These are phyloP conservation scores for Notolepis coatsorum DNA, from an alignment of 2,797 vertebrate species.

Conservation along the genomic window DNA sequence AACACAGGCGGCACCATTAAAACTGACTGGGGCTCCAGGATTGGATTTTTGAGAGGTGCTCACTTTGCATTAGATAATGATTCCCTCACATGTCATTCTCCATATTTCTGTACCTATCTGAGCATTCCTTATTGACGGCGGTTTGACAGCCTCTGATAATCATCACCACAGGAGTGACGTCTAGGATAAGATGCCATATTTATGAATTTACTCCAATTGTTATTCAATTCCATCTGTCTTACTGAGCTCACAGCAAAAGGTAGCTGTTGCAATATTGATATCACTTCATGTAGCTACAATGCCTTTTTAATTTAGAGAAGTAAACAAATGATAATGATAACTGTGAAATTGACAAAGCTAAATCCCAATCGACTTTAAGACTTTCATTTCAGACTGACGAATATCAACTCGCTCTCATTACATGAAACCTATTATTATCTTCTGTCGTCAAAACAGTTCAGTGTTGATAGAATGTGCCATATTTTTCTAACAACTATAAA, in stretches of 20 bases:
- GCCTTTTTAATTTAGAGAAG: not conserved
- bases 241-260: not conserved
- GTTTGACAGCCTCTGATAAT: slow-evolving; percentile 33
- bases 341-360: not conserved
- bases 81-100: slow-evolving; percentile 55
- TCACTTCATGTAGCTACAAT: slow-evolving; percentile 1
- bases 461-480: too few species aligned
- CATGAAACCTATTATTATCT: too few species aligned
- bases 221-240: slow-evolving; percentile 24
- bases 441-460: too few species aligned
- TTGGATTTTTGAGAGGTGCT: slow-evolving; percentile 71
- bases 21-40: slow-evolving; percentile 44
- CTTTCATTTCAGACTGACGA: not conserved
- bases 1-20: slow-evolving; percentile 54
- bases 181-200: slow-evolving; percentile 39
- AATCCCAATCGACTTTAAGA: not conserved
- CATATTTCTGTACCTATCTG: slow-evolving; percentile 48
- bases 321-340: too few species aligned
- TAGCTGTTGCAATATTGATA: not conserved
- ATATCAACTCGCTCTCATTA: not conserved
- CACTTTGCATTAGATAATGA: slow-evolving; percentile 67
- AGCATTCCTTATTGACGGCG: slow-evolving; percentile 36
- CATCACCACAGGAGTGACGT: slow-evolving; percentile 38
- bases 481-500: too few species aligned
- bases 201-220: slow-evolving; percentile 19